These are phyloP conservation scores for Boleophthalmus pectinirostris DNA, from an alignment of 2,113 vertebrate species.

Conservation along the genomic window DNA sequence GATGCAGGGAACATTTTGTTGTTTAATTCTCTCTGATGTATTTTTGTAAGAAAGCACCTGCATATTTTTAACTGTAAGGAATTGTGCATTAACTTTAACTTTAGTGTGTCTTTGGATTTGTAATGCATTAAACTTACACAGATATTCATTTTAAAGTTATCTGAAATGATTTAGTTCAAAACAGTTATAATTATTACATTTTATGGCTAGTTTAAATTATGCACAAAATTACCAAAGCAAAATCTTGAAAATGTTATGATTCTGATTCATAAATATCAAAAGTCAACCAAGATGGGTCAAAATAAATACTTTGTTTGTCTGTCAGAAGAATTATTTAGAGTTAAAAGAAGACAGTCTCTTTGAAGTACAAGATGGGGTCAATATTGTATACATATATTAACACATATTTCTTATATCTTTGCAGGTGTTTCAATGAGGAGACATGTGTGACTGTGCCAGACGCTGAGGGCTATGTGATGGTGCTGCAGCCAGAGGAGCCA, in stretches of 20 bases:
- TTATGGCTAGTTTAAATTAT: not conserved
- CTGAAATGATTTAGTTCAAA: too few species aligned
- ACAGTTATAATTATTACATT: not conserved
- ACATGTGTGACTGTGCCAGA: constrained; percentile 84
- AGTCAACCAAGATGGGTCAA: not conserved
- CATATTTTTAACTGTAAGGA: not conserved
- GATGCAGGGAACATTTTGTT: constrained; percentile 6
- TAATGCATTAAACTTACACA: not conserved
- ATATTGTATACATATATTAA: not conserved
- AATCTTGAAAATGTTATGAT: not conserved
- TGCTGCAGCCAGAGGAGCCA: constrained; percentile 94
- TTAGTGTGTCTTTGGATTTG: not conserved
- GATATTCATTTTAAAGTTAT: not conserved
- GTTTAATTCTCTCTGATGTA: constrained; percentile 21
- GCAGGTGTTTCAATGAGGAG: constrained; percentile 89
- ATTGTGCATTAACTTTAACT: too few species aligned
- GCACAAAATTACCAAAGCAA: not conserved
- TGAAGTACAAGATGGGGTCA: too few species aligned
- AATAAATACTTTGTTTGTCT: not conserved
- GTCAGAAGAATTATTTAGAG: not conserved
- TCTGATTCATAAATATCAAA: not conserved
- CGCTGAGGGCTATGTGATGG: constrained; percentile 90
- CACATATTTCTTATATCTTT: not conserved
- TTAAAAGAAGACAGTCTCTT: too few species aligned
- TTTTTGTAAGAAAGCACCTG: not conserved